A percentile compares a stretch with the other conserved stretches of the same genome.
phyloP scores from a whole-genome alignment of 2,888 invertebrate species.

The Flexamia atlantica region DNA sequence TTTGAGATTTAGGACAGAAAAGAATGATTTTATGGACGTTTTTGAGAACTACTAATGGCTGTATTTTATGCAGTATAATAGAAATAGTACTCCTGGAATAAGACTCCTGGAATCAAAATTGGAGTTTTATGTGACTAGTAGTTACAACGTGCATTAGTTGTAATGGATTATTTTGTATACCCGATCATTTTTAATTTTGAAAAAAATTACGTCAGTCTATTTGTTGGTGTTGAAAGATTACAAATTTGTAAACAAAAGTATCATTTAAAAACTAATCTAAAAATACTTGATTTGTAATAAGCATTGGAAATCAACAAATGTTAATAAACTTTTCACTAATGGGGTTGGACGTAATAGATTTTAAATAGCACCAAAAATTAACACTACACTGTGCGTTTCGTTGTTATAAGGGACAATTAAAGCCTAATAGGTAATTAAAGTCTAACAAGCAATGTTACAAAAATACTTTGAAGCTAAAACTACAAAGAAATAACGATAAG shows the following conservation, averaged over 20 bases:
- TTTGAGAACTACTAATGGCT: too few species aligned
- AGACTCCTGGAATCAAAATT: too few species aligned
- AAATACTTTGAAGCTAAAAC: neutral
- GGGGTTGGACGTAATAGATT: neutral
- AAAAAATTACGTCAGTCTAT: neutral
- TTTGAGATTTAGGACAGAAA: too few species aligned
- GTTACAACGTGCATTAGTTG: too few species aligned
- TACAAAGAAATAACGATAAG: conserved; percentile 30
- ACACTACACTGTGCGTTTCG: conserved; percentile 15
- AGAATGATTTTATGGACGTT: too few species aligned
- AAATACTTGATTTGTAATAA: too few species aligned
- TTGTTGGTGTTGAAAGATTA: neutral
- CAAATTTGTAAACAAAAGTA: neutral
- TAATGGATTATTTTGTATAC: too few species aligned
- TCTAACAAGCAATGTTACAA: conserved; percentile 16
- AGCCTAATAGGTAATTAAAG: neutral
- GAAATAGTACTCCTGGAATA: too few species aligned
- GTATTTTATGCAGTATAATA: too few species aligned
- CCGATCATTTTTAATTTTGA: too few species aligned
- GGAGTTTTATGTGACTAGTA: too few species aligned
- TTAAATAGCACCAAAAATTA: conserved; percentile 23
- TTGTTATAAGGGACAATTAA: conserved; percentile 3
- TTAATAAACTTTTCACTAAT: conserved; percentile 4
- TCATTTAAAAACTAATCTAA: neutral
- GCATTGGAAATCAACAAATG: too few species aligned